Evolutionary conservation across 2,797 vertebrate genomes (phyloP).

Genomic region (Gymnoscopelus microlampas): DNA sequence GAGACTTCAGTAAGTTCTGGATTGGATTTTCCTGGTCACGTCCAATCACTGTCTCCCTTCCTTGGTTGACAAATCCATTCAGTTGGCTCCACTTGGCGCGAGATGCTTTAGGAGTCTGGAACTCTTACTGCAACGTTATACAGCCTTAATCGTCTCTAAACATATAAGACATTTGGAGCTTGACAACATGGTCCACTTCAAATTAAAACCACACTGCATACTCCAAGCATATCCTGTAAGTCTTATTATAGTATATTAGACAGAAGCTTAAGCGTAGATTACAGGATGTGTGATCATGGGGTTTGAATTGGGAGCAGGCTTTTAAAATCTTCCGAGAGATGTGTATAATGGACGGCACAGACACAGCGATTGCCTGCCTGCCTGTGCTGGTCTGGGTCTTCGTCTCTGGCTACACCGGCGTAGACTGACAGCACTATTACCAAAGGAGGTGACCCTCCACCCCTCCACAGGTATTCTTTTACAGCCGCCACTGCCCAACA

Average conservation of each 20-base stretch:
- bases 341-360: conserved; percentile 3
- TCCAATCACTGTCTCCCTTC: conserved; percentile 63
- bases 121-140: conserved; percentile 46
- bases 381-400: not conserved
- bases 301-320: conserved; percentile 37
- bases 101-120: conserved; percentile 34
- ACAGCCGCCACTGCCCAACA: conserved; percentile 32
- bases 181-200: conserved; percentile 43
- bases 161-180: conserved; percentile 39
- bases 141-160: conserved; percentile 52
- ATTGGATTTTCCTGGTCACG: conserved; percentile 64
- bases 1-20: conserved; percentile 62
- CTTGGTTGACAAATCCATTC: conserved; percentile 60
- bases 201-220: conserved; percentile 58
- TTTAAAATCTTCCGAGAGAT: conserved; percentile 1
- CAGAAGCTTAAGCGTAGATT: conserved; percentile 15
- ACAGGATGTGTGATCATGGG: conserved; percentile 25
- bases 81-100: conserved; percentile 51
- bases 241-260: not conserved
- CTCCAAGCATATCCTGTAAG: conserved; percentile 19
- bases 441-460: conserved; percentile 29
- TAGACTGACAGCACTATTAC: conserved; percentile 50
- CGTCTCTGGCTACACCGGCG: conserved; percentile 17
- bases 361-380: conserved; percentile 1
- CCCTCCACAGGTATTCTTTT: conserved; percentile 59